phyloP scores from a whole-genome alignment of 2,888 invertebrate genomes.

The Lagria hirta region DNA sequence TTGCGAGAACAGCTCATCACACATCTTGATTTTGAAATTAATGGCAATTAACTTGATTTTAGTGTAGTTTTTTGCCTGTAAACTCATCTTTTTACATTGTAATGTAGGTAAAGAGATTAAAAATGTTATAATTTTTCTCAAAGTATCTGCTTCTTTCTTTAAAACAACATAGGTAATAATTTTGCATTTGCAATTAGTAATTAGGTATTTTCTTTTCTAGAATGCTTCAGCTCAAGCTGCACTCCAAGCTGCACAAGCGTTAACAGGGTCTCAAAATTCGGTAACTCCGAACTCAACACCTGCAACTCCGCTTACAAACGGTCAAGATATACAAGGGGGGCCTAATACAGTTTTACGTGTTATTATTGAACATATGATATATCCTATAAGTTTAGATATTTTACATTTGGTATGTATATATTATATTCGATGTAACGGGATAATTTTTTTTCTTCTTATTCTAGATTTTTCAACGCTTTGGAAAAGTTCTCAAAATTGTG shows the following conservation, averaged over 20 bases:
- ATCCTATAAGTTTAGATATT: conserved; percentile 96
- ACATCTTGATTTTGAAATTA: too few species aligned
- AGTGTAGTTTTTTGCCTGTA: too few species aligned
- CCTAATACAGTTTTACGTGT: conserved; percentile 96
- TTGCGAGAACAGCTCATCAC: too few species aligned
- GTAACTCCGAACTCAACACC: conserved; percentile 66
- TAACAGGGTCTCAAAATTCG: conserved; percentile 64
- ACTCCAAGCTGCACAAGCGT: conserved; percentile 81
- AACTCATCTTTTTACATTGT: background rate
- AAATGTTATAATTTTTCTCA: too few species aligned
- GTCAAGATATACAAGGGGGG: conserved; percentile 80
- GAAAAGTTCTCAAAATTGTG: conserved; percentile 98
- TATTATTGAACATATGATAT: conserved; percentile 98
- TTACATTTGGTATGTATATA: conserved; percentile 74
- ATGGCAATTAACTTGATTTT: too few species aligned
- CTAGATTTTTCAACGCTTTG: conserved; percentile 97
- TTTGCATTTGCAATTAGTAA: conserved; percentile 1
- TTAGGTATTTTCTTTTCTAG: conserved; percentile 62
- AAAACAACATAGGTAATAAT: background rate
- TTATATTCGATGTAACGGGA: conserved; percentile 6
- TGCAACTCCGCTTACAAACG: conserved; percentile 52
- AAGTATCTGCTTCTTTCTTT: background rate
- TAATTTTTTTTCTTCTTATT: conserved; percentile 47
- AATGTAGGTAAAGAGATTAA: too few species aligned
- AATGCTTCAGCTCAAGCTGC: conserved; percentile 83